Evolutionary conservation across 2,797 vertebrate species (phyloP), one percentile per base, ranked within the genome.

Genomic region (Halcyon chelicuti): DNA sequence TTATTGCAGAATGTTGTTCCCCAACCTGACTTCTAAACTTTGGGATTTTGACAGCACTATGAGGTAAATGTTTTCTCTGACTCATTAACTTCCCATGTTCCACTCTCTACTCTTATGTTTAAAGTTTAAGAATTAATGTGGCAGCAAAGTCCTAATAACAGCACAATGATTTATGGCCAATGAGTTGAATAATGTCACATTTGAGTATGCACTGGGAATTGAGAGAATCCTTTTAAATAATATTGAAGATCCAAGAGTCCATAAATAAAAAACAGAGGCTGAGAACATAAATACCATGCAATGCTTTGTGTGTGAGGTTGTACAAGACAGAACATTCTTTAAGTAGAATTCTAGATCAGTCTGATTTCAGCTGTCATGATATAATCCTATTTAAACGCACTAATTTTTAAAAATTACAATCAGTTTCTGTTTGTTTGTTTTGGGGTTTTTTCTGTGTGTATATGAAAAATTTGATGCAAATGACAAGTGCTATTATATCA

Each of bases 1-100:
- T 73, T 87, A 31, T 60, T 86, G n/a, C 14, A 86, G 35, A 72
- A 84, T 70, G 39, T 66, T 91, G 6, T 60, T 90, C 33, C 16
- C 29, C 58, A 66, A 16, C 2, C 3, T 80, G 65, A 88, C 62
- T 91, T 90, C 86, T 91, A 94, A 93, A 90, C 54, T 88, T 88
- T 44, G 55, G 76, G n/a, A 81, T 90, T 94, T 81, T 88, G 47
- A 96, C 62, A 93, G 47, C 13, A 60, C n/a, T 86, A 39, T 77
- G 79, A 96, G 39, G 79, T 88, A 90, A 96, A 96, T 77, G 76
- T 90, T 90, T 93, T 88, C 79, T 88, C 83, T 95, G 85, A 93
- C 15, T 95, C 90, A 86, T 88, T 94, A 86, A 57, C 29, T 96
- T 86, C 61, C 49, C 31, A 26, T 68, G 82, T 75, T 91, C 79